Conservation (phyloP, 2,888 invertebrate species). For the Drosophila niveifrons region DNA sequence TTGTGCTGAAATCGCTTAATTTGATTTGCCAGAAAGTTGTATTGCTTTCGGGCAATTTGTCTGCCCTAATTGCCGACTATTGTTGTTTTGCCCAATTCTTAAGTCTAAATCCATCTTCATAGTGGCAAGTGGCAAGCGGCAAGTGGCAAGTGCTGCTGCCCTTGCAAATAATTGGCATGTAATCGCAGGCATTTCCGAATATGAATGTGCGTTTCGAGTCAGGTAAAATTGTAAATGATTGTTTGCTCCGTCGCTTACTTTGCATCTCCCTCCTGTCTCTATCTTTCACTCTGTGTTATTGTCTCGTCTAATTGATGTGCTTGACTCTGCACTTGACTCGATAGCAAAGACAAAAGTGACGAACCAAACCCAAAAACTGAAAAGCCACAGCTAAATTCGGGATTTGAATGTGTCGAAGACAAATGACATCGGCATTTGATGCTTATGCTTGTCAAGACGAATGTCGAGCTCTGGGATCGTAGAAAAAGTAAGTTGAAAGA, state of each 20-base stretch:
- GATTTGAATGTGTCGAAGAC: neutral
- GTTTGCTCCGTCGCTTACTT: too few relatives aligned
- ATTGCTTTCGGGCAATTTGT: too few relatives aligned
- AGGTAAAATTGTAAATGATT: slow-evolving; percentile 4
- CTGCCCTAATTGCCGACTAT: too few relatives aligned
- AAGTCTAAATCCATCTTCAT: too few relatives aligned
- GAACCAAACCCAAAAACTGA: slow-evolving; percentile 19
- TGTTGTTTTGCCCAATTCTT: too few relatives aligned
- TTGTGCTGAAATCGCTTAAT: too few relatives aligned
- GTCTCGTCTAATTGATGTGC: slow-evolving; percentile 1
- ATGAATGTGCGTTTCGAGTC: neutral
- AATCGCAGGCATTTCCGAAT: neutral
- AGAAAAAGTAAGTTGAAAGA: neutral
- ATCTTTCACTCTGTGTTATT: slow-evolving; percentile 28
- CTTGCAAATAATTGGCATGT: neutral
- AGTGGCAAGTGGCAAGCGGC: too few relatives aligned
- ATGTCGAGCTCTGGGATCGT: slow-evolving; percentile 25
- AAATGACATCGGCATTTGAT: slow-evolving; percentile 61
- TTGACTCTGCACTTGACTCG: slow-evolving; percentile 4
- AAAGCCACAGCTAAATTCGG: neutral
- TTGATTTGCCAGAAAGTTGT: too few relatives aligned
- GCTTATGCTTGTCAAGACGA: slow-evolving; percentile 48
- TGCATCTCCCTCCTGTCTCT: neutral
- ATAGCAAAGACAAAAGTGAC: slow-evolving; percentile 4
- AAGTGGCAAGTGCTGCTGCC: too few relatives aligned